Conservation (phyloP, 2,888 invertebrate species). For the Rhopalosiphum nymphaeae region DNA sequence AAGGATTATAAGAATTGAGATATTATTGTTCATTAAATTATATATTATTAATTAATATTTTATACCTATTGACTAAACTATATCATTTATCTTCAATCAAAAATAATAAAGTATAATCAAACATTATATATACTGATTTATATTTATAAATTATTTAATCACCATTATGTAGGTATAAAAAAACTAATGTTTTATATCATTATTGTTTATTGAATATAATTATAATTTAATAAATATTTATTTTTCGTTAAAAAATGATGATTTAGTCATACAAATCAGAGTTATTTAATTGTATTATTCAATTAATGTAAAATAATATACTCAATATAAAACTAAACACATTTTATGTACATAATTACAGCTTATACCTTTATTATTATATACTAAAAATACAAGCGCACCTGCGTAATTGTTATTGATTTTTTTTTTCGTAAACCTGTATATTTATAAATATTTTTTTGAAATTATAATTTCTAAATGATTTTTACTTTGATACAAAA, state of each 20-base stretch:
- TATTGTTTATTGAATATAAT: background rate
- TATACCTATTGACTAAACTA: too few relatives aligned
- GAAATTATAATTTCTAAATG: background rate
- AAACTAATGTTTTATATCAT: background rate
- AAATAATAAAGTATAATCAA: too few relatives aligned
- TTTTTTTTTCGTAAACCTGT: background rate
- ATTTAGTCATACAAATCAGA: background rate
- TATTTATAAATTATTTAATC: background rate
- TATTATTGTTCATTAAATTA: too few relatives aligned
- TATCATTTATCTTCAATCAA: too few relatives aligned
- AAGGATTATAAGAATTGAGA: too few relatives aligned
- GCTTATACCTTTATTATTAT: background rate
- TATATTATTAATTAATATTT: too few relatives aligned
- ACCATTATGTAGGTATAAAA: background rate
- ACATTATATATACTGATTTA: background rate
- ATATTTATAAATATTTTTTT: background rate
- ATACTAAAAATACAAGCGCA: background rate
- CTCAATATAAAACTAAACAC: background rate
- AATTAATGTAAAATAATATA: background rate
- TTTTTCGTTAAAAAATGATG: background rate
- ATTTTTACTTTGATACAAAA: too few relatives aligned
- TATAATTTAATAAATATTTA: background rate
- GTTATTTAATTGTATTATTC: background rate
- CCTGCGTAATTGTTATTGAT: background rate
- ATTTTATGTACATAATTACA: background rate